These are phyloP conservation scores for Megastigmus dorsalis DNA, from an alignment of 2,888 invertebrate genomes.

Conservation along the genomic window DNA sequence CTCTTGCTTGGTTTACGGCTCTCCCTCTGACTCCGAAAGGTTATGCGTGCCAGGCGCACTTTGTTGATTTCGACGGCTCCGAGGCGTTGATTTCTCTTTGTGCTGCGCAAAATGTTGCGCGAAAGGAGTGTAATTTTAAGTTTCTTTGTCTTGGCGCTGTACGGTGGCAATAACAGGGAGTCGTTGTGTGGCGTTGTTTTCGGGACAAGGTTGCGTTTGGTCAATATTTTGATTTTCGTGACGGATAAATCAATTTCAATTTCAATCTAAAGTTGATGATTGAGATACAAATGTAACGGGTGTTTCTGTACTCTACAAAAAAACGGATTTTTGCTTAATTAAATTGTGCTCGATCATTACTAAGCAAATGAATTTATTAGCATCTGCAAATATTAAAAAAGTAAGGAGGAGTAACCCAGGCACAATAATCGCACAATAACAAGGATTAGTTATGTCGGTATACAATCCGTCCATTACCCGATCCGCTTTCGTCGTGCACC, in stretches of 20 bases:
- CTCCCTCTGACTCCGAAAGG: neutral
- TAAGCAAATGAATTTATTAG: too few relatives aligned
- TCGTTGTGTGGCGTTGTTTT: too few relatives aligned
- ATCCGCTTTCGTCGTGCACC: slow-evolving; percentile 21
- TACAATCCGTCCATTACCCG: slow-evolving; percentile 21
- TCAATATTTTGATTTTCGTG: too few relatives aligned
- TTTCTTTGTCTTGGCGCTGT: too few relatives aligned
- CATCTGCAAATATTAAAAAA: neutral
- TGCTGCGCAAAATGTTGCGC: neutral
- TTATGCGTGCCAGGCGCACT: neutral
- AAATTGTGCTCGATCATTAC: too few relatives aligned
- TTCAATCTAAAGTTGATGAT: too few relatives aligned
- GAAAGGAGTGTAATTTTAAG: slow-evolving; percentile 34
- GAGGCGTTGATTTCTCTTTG: too few relatives aligned
- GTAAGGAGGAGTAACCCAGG: neutral
- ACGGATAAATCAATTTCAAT: too few relatives aligned
- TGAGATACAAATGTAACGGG: too few relatives aligned
- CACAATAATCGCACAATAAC: slow-evolving; percentile 24
- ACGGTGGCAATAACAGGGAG: too few relatives aligned
- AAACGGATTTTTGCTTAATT: too few relatives aligned
- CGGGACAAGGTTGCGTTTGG: too few relatives aligned
- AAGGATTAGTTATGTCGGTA: slow-evolving; percentile 5
- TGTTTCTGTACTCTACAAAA: neutral
- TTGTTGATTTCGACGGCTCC: neutral
- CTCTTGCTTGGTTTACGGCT: neutral